A percentile compares a stretch with the other conserved stretches of the same genome.
phyloP scores from a whole-genome alignment of 2,797 vertebrate genomes.

The Taeniopygia guttata region DNA sequence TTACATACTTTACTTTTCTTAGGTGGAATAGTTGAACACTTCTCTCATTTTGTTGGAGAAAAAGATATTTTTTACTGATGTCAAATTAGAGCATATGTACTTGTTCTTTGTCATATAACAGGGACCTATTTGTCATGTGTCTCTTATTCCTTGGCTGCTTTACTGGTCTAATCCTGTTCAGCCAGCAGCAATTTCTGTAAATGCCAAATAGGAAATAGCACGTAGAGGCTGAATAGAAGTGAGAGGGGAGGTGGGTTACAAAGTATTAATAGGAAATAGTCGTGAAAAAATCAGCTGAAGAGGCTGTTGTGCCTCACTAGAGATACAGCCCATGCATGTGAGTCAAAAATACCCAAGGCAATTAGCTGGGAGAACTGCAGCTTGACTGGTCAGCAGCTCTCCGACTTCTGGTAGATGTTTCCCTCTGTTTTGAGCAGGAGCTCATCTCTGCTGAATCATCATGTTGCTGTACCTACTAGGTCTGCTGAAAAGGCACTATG shows the following conservation, averaged over 20 bases:
- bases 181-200: neutral
- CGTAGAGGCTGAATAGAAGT: neutral
- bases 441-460: constrained; percentile 10
- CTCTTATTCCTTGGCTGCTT: neutral
- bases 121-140: rapidly evolving
- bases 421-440: neutral
- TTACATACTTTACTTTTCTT: neutral
- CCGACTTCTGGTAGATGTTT: neutral
- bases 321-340: neutral
- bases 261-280: neutral
- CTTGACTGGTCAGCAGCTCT: constrained; percentile 7
- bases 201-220: neutral
- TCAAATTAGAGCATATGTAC: neutral
- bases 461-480: neutral
- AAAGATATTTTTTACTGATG: neutral
- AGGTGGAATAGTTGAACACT: neutral
- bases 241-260: neutral
- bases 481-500: constrained; percentile 19
- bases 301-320: neutral
- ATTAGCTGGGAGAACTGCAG: neutral
- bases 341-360: neutral
- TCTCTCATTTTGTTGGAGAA: neutral
- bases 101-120: neutral
- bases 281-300: neutral
- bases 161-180: neutral